A percentile compares a stretch with the other conserved stretches of the same genome.
Evolutionary conservation across 2,113 vertebrate genomes (phyloP).

Genomic region (Scytalopus superciliaris): DNA sequence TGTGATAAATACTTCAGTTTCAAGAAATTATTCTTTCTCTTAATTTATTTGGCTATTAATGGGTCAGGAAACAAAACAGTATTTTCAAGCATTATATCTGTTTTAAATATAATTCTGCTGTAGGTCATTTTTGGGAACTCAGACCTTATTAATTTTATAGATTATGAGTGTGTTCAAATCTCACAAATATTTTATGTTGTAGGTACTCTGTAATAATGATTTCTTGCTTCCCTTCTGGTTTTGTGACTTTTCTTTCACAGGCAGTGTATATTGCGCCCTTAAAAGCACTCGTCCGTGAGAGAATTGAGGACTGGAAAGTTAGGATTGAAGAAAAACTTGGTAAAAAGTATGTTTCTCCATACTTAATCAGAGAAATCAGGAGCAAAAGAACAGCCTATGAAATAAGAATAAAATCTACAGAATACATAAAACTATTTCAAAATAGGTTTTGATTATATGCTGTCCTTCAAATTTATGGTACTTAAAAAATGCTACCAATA

Average conservation of each 20-base stretch:
- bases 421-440: neutral
- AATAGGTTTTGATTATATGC: neutral
- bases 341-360: slow-evolving; percentile 85
- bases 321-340: slow-evolving; percentile 95
- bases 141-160: neutral
- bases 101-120: neutral
- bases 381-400: neutral
- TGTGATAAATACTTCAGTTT: neutral
- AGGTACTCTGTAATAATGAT: neutral
- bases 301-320: slow-evolving; percentile 98
- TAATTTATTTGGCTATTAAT: neutral
- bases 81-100: neutral
- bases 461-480: neutral
- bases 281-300: slow-evolving; percentile 94
- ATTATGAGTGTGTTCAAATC: neutral
- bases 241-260: slow-evolving; percentile 69
- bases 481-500: neutral
- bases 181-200: neutral
- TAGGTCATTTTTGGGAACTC: neutral
- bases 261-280: slow-evolving; percentile 97
- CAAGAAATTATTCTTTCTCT: neutral
- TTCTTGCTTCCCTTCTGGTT: neutral
- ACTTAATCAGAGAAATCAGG: slow-evolving; percentile 23
- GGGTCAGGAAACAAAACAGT: neutral
- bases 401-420: slow-evolving; percentile 16